phyloP scores from a whole-genome alignment of 2,113 vertebrate genomes.

The Tursiops truncatus region DNA sequence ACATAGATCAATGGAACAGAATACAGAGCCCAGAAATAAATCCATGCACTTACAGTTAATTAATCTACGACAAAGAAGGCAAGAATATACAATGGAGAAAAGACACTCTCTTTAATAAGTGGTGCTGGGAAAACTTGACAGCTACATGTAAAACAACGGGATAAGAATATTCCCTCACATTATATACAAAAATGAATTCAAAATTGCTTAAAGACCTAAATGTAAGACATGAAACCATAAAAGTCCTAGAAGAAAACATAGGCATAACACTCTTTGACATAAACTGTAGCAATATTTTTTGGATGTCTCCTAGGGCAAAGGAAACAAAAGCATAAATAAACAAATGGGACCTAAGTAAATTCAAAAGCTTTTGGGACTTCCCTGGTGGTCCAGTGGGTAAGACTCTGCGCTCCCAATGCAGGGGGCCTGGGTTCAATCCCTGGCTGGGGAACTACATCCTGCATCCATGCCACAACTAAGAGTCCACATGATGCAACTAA shows the following conservation, averaged over 20 bases:
- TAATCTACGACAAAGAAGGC: not conserved
- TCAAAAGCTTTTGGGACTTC: not conserved
- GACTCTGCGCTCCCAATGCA: too few relatives aligned
- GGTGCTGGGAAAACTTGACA: not conserved
- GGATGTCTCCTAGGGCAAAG: not conserved
- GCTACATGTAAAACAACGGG: not conserved
- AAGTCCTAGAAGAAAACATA: not conserved
- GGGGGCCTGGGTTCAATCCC: too few relatives aligned
- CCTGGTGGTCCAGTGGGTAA: too few relatives aligned
- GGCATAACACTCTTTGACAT: not conserved
- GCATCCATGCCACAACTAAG: too few relatives aligned
- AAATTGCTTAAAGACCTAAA: not conserved
- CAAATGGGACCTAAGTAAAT: not conserved
- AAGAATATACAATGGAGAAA: not conserved
- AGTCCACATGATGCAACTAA: too few relatives aligned
- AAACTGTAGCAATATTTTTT: not conserved
- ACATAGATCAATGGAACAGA: not conserved
- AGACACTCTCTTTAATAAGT: not conserved
- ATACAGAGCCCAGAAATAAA: not conserved
- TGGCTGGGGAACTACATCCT: too few relatives aligned
- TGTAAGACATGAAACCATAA: not conserved
- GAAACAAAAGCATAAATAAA: not conserved
- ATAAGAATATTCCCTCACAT: not conserved
- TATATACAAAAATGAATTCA: not conserved
- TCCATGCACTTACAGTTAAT: not conserved